Conservation (phyloP, 92 coral and sea anemone species). For the Umimayanthus chanpuru region DNA sequence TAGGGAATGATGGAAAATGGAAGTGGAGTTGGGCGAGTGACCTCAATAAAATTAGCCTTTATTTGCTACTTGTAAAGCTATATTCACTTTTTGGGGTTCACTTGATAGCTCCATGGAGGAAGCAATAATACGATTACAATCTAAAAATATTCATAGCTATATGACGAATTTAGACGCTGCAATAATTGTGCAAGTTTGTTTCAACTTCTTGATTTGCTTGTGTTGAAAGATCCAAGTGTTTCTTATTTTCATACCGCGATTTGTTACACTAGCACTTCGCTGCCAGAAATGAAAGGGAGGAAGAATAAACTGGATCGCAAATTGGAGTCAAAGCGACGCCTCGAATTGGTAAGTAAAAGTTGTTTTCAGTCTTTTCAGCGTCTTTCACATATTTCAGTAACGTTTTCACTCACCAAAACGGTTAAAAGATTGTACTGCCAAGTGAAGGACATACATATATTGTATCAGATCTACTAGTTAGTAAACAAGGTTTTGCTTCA, state of each 20-base stretch:
- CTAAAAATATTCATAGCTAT: too few species aligned
- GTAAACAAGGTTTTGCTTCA: not conserved
- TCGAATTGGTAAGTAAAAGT: not conserved
- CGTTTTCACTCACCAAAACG: not conserved
- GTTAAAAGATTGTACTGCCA: not conserved
- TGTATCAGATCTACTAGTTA: not conserved
- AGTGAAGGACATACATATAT: not conserved
- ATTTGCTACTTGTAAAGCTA: too few species aligned
- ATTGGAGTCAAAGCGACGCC: conserved; percentile 9
- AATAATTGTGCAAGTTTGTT: too few species aligned
- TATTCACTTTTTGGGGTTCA: too few species aligned
- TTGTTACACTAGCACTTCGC: not conserved
- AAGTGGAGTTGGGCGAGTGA: too few species aligned
- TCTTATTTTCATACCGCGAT: not conserved
- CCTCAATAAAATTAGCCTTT: too few species aligned
- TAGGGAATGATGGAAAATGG: too few species aligned
- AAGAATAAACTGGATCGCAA: conserved; percentile 28
- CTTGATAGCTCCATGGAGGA: too few species aligned
- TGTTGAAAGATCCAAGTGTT: not conserved
- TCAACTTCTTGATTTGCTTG: too few species aligned
- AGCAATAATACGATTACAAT: too few species aligned
- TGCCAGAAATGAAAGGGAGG: conserved; percentile 11
- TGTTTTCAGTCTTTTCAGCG: not conserved
- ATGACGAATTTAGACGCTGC: too few species aligned
- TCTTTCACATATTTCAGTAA: too few species aligned